Evolutionary conservation across 2,797 vertebrate species (phyloP), one percentile per base, ranked within the genome.

Genomic region (Poecilia gillii): DNA sequence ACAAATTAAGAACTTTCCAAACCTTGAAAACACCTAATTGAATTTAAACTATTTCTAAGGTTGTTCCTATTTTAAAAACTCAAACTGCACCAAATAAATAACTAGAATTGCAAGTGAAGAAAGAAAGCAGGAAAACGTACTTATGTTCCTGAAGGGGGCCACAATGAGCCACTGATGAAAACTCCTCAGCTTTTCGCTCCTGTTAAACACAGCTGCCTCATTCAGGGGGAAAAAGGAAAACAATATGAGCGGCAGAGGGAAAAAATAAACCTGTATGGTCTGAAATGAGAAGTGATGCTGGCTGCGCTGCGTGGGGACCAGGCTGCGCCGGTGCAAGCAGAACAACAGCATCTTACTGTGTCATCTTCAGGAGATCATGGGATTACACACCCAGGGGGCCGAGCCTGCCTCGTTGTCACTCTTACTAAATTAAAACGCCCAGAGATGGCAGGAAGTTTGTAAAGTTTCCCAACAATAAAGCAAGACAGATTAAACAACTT

Each of bases 131-230:
- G 77, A 88, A 81, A 81, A 84, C 87, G 68, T 83, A 82, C 90
- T 89, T 81, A 11, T 85, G 86, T 66, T 91, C 92, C 92, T 93
- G 91, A 92, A 93, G 92, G 87, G 90, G 93, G 91, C 90, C 91
- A 90, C 91, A 91, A 88, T 89, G 92, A 94, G 92, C 91, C 85
- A 64, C 85, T 83, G 89, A 87, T 83, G 84, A 85, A 90, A 89
- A 78, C 76, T 85, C 85, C 77, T 80, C 79, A 74, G 82, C 81
- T 80, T 89, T 68, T 72, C 33, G 76, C 74, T 86, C 87, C 84
- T 80, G 83, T 51, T 73, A 79, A 88, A 70, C 84, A 76, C 79
- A 86, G 83, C 81, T 79, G 75, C 72, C 78, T 84, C 84, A 70
- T 76, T 64, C 7, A 75, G 20, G 33, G 78, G 80, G 72, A 80